These are phyloP conservation scores for Lasiurus cinereus DNA, from an alignment of 2,113 vertebrate genomes.

Conservation along the genomic window DNA sequence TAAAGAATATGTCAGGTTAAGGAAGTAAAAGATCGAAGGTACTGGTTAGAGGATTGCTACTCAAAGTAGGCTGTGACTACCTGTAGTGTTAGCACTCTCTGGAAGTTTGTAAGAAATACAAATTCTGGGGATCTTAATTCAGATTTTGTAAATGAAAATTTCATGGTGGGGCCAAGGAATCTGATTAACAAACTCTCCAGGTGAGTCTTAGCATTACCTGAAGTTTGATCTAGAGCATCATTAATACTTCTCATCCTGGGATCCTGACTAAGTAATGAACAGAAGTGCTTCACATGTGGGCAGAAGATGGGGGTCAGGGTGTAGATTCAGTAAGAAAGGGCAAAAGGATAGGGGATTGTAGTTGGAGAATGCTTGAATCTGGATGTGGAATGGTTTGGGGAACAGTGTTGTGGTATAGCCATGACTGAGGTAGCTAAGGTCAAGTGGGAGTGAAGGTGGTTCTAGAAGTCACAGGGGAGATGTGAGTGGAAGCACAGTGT, in stretches of 20 bases:
- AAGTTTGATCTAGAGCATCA: background rate
- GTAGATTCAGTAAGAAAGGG: background rate
- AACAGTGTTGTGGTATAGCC: background rate
- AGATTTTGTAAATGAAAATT: background rate
- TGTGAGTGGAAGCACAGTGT: background rate
- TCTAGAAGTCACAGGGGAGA: background rate
- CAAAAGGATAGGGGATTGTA: background rate
- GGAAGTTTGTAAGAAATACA: background rate
- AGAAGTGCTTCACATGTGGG: background rate
- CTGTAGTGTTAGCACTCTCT: background rate
- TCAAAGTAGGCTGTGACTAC: background rate
- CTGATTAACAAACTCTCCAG: background rate
- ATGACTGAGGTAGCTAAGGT: background rate
- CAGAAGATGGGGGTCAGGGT: background rate
- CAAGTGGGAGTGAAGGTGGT: background rate
- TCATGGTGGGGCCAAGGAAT: background rate
- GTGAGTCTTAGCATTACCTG: background rate
- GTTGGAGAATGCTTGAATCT: background rate
- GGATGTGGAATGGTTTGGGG: background rate
- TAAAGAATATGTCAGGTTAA: background rate
- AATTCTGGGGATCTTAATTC: background rate
- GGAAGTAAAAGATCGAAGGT: background rate
- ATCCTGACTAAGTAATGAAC: background rate
- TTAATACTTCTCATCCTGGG: background rate
- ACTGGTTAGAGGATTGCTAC: background rate